Conservation (phyloP, 2,113 vertebrate genomes). For the Thymallus thymallus region DNA sequence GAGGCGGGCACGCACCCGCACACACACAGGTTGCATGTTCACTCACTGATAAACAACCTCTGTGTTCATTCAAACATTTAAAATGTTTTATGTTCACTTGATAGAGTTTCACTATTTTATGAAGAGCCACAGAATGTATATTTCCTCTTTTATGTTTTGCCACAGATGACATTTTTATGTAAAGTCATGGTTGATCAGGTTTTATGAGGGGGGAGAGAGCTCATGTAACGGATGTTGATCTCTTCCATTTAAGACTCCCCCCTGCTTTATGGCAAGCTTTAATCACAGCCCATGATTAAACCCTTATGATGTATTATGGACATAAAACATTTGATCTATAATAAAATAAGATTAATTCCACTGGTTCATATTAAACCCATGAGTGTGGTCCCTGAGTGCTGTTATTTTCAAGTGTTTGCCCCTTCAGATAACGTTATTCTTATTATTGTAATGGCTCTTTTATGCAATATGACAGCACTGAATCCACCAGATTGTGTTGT, state of each 20-base stretch:
- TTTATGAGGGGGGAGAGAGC: constrained; percentile 33
- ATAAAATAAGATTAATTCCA: constrained; percentile 47
- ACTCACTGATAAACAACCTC: no score
- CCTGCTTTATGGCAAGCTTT: constrained; percentile 47
- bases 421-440: no score
- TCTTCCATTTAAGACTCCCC: constrained; percentile 38
- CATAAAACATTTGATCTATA: constrained; percentile 54
- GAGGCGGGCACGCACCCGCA: neutral
- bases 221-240: neutral
- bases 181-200: constrained; percentile 41
- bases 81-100: no score
- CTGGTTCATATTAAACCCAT: no score
- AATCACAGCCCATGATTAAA: constrained; percentile 56
- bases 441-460: no score
- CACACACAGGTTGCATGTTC: constrained; percentile 6
- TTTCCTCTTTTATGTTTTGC: neutral
- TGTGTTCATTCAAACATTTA: no score
- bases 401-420: neutral
- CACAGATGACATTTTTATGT: constrained; percentile 27
- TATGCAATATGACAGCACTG: neutral
- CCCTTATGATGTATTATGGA: constrained; percentile 28
- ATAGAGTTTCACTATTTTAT: no score
- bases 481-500: neutral
- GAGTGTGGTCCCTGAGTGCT: neutral
- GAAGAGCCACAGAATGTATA: neutral